phyloP scores from a whole-genome alignment of 2,888 invertebrate genomes.

The Ophioninae sp. region DNA sequence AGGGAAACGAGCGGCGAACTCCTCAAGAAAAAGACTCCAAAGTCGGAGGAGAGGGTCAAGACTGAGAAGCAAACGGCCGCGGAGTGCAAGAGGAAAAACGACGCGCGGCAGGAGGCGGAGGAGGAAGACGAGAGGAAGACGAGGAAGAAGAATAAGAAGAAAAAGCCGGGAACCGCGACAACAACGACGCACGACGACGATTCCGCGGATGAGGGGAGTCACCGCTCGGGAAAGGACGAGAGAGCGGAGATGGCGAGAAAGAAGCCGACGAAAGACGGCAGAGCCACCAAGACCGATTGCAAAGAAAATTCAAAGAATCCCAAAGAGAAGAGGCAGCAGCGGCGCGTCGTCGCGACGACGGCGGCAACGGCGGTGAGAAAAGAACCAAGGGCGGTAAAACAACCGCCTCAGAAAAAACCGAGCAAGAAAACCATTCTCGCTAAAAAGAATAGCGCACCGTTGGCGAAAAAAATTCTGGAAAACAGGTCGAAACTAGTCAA shows the following conservation, averaged over 20 bases:
- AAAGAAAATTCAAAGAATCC: constrained; percentile 72
- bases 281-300: constrained; percentile 70
- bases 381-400: constrained; percentile 69
- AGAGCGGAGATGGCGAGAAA: constrained; percentile 68
- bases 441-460: constrained; percentile 73
- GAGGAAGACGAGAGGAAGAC: constrained; percentile 65
- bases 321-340: constrained; percentile 76
- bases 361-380: no score
- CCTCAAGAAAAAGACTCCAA: constrained; percentile 71
- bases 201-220: constrained; percentile 59
- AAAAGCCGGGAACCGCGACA: constrained; percentile 11
- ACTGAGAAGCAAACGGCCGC: constrained; percentile 63
- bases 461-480: constrained; percentile 76
- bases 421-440: constrained; percentile 67
- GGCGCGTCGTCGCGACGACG: constrained; percentile 48
- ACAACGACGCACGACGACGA: constrained; percentile 33
- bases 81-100: constrained; percentile 68
- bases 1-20: constrained; percentile 28
- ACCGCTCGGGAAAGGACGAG: constrained; percentile 56
- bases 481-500: constrained; percentile 79
- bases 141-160: constrained; percentile 46
- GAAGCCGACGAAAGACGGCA: constrained; percentile 76
- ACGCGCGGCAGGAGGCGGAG: constrained; percentile 55
- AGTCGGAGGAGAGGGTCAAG: constrained; percentile 71
- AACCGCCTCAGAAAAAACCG: constrained; percentile 52